A percentile compares a stretch with the other conserved stretches of the same genome.
These are phyloP conservation scores for Campaea margaritaria DNA, from an alignment of 2,888 invertebrate genomes.

Conservation along the genomic window DNA sequence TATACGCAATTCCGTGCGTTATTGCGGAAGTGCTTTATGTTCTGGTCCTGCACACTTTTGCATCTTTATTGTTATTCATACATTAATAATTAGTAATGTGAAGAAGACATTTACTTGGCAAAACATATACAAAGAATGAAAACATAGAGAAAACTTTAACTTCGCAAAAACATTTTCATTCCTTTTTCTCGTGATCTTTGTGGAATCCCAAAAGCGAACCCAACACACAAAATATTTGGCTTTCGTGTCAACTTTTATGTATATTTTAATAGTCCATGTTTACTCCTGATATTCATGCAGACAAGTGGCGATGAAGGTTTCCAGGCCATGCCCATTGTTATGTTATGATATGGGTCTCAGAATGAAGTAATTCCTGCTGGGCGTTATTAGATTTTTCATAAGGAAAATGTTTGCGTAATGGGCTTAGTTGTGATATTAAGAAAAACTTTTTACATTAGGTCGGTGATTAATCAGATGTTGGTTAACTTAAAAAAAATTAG, in stretches of 20 bases:
- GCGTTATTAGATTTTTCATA: constrained; percentile 38
- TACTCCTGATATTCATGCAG: constrained; percentile 40
- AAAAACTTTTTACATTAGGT: constrained; percentile 31
- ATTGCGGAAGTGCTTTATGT: too few relatives aligned
- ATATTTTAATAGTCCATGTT: constrained; percentile 31
- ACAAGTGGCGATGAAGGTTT: constrained; percentile 40
- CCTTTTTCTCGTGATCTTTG: too few relatives aligned
- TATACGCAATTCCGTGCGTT: too few relatives aligned
- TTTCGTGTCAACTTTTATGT: background rate
- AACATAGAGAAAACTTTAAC: too few relatives aligned
- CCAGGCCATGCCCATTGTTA: constrained; percentile 36
- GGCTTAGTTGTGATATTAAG: constrained; percentile 32
- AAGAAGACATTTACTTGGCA: too few relatives aligned
- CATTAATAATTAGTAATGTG: too few relatives aligned
- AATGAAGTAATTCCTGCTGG: constrained; percentile 18
- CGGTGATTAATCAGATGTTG: constrained; percentile 22
- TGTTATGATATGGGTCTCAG: constrained; percentile 48
- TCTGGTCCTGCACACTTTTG: background rate
- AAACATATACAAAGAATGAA: too few relatives aligned
- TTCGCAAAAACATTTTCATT: too few relatives aligned
- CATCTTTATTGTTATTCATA: too few relatives aligned
- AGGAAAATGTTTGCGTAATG: constrained; percentile 33
- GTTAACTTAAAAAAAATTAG: background rate
- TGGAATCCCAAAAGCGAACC: background rate
- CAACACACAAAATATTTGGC: background rate